A percentile compares a stretch with the other conserved stretches of the same genome.
phyloP scores from a whole-genome alignment of 1,140 invertebrate species.

The Aphelenchoides fujianensis region DNA sequence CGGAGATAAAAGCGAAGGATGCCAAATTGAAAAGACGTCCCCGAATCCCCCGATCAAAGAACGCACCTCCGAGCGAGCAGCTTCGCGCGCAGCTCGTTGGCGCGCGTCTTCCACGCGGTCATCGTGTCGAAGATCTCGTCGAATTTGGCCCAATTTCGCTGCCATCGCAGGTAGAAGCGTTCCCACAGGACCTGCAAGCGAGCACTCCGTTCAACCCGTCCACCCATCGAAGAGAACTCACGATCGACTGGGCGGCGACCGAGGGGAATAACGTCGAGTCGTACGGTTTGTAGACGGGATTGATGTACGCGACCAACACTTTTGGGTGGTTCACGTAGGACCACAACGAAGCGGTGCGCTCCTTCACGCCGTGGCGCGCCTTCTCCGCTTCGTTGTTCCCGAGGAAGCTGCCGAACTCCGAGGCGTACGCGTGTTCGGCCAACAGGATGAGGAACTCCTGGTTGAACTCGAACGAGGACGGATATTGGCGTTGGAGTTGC shows the following conservation, averaged over 20 bases:
- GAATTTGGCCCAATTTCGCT: slow-evolving; percentile 66
- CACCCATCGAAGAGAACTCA: slow-evolving; percentile 65
- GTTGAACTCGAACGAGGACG: slow-evolving; percentile 94
- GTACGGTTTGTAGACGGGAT: slow-evolving; percentile 93
- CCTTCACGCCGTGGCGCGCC: slow-evolving; percentile 33
- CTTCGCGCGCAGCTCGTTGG: slow-evolving; percentile 68
- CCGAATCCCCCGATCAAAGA: no score
- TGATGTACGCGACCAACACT: slow-evolving; percentile 77
- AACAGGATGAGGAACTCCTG: slow-evolving; percentile 81
- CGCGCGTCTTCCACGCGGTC: slow-evolving; percentile 66
- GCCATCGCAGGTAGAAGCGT: slow-evolving; percentile 69
- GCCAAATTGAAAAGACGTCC: no score
- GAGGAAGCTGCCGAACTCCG: slow-evolving; percentile 80
- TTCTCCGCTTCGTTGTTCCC: slow-evolving; percentile 73
- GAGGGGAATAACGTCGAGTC: slow-evolving; percentile 90
- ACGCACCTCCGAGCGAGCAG: not conserved
- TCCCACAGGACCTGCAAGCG: slow-evolving; percentile 68
- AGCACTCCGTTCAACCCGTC: not conserved
- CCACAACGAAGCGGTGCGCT: slow-evolving; percentile 65
- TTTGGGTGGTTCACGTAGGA: slow-evolving; percentile 84
- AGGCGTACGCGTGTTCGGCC: slow-evolving; percentile 88
- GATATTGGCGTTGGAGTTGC: slow-evolving; percentile 82
- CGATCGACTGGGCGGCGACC: slow-evolving; percentile 89
- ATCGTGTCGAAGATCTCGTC: slow-evolving; percentile 67
- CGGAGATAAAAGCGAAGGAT: no score